Percentiles rank a stretch among this genome's conserved stretches.
phyloP scores from a whole-genome alignment of 2,797 vertebrate genomes.

The Clamator glandarius region DNA sequence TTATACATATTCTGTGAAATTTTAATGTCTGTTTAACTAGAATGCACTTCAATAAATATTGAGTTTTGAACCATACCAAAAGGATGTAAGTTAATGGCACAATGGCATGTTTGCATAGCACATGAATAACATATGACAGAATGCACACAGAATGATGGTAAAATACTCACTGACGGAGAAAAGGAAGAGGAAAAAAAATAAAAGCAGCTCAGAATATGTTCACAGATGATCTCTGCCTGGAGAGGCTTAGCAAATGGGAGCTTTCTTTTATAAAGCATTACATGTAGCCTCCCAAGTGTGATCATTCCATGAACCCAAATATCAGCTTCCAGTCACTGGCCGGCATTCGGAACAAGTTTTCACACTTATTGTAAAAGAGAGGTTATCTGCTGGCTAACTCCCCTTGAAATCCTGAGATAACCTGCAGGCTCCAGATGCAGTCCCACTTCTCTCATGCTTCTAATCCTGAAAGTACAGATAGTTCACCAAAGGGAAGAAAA shows the following conservation, averaged over 20 bases:
- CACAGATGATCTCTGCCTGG: slow-evolving; percentile 6
- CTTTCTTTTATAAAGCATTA: slow-evolving; percentile 26
- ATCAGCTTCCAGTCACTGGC: slow-evolving; percentile 45
- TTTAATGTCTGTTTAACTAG: slow-evolving; percentile 19
- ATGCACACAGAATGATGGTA: neutral
- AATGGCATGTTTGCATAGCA: neutral
- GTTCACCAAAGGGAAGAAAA: slow-evolving; percentile 40
- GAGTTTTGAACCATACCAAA: neutral
- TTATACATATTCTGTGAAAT: slow-evolving; percentile 12
- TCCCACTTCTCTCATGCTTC: neutral
- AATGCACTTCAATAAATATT: slow-evolving; percentile 30
- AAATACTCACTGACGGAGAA: slow-evolving; percentile 25
- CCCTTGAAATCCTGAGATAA: slow-evolving; percentile 56
- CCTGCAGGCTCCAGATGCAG: slow-evolving; percentile 14
- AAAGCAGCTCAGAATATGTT: neutral
- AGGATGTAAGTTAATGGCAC: neutral
- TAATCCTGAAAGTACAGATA: slow-evolving; percentile 13
- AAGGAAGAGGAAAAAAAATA: neutral
- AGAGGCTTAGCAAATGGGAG: slow-evolving; percentile 36
- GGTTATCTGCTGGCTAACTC: slow-evolving; percentile 56
- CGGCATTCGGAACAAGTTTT: slow-evolving; percentile 52
- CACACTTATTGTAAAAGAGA: slow-evolving; percentile 36
- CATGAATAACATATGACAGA: neutral
- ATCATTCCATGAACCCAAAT: slow-evolving; percentile 10
- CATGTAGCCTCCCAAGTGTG: slow-evolving; percentile 2